These are phyloP conservation scores for Coilia nasus DNA, from an alignment of 2,797 vertebrate species.

Conservation along the genomic window DNA sequence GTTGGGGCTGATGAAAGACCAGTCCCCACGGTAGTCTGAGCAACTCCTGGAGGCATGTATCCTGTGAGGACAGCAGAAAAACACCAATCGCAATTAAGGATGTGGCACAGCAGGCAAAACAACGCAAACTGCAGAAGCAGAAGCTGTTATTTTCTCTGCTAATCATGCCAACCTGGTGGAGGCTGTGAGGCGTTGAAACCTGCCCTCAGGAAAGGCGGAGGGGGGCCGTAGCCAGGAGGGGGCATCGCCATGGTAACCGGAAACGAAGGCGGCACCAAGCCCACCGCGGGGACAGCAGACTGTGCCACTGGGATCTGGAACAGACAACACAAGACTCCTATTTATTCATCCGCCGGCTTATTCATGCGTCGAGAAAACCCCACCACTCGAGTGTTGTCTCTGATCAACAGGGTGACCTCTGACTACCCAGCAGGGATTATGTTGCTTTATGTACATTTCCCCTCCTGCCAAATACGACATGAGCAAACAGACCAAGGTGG, in stretches of 20 bases:
- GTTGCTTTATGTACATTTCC: neutral
- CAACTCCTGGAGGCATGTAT: constrained; percentile 86
- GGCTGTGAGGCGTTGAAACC: constrained; percentile 94
- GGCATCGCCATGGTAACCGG: constrained; percentile 94
- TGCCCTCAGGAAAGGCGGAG: constrained; percentile 91
- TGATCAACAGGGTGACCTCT: neutral
- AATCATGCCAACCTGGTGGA: constrained; percentile 85
- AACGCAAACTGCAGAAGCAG: neutral
- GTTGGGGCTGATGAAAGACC: constrained; percentile 69
- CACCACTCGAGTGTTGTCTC: neutral
- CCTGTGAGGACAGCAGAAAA: constrained; percentile 66
- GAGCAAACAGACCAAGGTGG: constrained; percentile 15
- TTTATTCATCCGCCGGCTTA: neutral
- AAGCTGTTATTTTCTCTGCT: neutral
- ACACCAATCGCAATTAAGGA: neutral
- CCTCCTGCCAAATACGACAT: neutral
- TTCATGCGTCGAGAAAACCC: neutral
- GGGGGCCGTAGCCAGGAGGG: constrained; percentile 91
- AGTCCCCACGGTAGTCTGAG: constrained; percentile 76
- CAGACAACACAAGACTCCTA: neutral
- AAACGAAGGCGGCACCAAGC: constrained; percentile 91
- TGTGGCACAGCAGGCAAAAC: neutral
- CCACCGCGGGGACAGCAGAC: constrained; percentile 85
- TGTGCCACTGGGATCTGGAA: constrained; percentile 91
- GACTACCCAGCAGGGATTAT: neutral